Conservation (phyloP, 2,888 invertebrate genomes). For the Anorthoa munda region DNA sequence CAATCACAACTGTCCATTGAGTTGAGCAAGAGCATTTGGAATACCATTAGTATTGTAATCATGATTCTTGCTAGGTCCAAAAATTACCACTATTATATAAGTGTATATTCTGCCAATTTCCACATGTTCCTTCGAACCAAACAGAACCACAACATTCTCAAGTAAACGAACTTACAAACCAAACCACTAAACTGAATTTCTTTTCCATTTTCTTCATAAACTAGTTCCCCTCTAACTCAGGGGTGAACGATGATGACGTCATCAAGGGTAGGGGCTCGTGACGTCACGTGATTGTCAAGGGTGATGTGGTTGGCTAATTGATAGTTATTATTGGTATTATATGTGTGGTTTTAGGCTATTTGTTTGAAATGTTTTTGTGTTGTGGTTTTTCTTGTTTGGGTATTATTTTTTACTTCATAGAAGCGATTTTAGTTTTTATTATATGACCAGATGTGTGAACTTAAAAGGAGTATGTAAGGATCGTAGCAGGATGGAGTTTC, state of each 20-base stretch:
- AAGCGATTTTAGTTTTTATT: too few relatives aligned
- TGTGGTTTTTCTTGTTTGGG: neutral
- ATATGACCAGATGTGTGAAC: too few relatives aligned
- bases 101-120: neutral
- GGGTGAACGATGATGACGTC: conserved; percentile 52
- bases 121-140: neutral
- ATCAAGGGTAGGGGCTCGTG: conserved; percentile 27
- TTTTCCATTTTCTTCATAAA: conserved; percentile 51
- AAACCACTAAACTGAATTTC: conserved; percentile 36
- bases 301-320: conserved; percentile 39
- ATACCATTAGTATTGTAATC: too few relatives aligned
- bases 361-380: neutral
- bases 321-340: conserved; percentile 31
- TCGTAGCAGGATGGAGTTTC: too few relatives aligned
- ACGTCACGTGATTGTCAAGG: conserved; percentile 40
- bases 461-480: too few relatives aligned
- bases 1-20: too few relatives aligned
- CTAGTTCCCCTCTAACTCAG: conserved; percentile 52
- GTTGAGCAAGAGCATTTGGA: too few relatives aligned
- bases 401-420: neutral
- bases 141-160: conserved; percentile 3
- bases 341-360: conserved; percentile 5
- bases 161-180: conserved; percentile 23
- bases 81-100: neutral
- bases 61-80: too few relatives aligned